A percentile compares a stretch with the other conserved stretches of the same genome.
Conservation (phyloP, 2,113 vertebrate genomes). For the Notothenia rossii region DNA sequence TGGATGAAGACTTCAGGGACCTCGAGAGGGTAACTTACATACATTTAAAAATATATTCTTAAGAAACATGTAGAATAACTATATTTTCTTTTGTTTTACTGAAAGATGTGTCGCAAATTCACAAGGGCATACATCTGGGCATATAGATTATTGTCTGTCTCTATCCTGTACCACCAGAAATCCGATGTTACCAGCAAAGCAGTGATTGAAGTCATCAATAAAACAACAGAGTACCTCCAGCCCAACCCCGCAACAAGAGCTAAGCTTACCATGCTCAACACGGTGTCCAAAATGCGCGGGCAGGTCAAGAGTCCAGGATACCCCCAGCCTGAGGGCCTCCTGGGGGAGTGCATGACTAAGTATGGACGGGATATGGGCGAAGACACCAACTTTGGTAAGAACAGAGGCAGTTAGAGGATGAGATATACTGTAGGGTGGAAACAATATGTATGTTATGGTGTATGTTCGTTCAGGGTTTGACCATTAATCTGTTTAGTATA, state of each 20-base stretch:
- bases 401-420: not conserved
- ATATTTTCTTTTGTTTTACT: not conserved
- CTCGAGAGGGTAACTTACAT: slow-evolving; percentile 89
- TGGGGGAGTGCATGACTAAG: slow-evolving; percentile 95
- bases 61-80: not conserved
- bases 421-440: not conserved
- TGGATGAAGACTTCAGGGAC: slow-evolving; percentile 97
- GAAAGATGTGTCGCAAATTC: not conserved
- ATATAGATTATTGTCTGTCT: not conserved
- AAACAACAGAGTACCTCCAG: slow-evolving; percentile 96
- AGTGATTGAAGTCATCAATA: slow-evolving; percentile 90
- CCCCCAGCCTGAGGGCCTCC: slow-evolving; percentile 93
- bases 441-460: not conserved
- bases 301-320: slow-evolving; percentile 95
- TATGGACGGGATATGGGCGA: slow-evolving; percentile 93
- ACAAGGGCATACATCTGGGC: not conserved
- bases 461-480: not conserved
- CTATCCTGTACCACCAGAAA: slow-evolving; percentile 83
- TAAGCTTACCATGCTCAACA: slow-evolving; percentile 95
- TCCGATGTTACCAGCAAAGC: slow-evolving; percentile 97
- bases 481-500: not conserved
- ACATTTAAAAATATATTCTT: not conserved
- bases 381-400: slow-evolving; percentile 95
- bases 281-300: slow-evolving; percentile 95
- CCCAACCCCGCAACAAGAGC: slow-evolving; percentile 92